Evolutionary conservation across 2,888 invertebrate species (phyloP), one percentile per base, ranked within the genome.

Genomic region (Acleris cristana): DNA sequence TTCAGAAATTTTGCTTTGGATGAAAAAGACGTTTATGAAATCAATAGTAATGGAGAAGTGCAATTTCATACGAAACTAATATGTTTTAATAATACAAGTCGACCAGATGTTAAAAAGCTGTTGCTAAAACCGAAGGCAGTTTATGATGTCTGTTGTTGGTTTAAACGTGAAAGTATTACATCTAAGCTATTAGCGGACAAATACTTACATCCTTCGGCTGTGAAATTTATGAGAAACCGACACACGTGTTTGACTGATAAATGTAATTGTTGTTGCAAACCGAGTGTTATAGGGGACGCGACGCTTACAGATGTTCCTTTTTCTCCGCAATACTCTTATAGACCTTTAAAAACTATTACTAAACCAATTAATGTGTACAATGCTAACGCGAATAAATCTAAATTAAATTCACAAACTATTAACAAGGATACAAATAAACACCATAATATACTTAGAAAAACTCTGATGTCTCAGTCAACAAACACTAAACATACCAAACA

Each of bases 91-190:
- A 66, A 66, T 51, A 52, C 56, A 16, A 26, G 8, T 44, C 44
- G 30, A n/a, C 51, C 51, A n/a, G 61, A 61, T 52, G 21, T 66
- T 12, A 30, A 34, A 26, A 66, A 55, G 61, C 30, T 66, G n/a
- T 45, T 61, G 44, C 61, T 30, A 19, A 60, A 51, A 34, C 23
- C 51, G 5, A 61, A 52, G 23, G 14, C 26, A 30, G 21, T 21
- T 16, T n/a, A 14, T 40, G 56, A 56, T 45, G 56, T 68, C 44
- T 70, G 81, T 71, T 83, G 83, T 70, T 82, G 81, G 82, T 74
- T 70, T 68, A 71, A 61, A 40, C 74, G 78, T 12, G 74, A 82
- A 71, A 69, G 70, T 8, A 45, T 77, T 52, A 66, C 77, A 40
- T 34, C 21, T 3, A 64, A 67, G 40, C 67, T 79, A 26, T 45